A percentile compares a stretch with the other conserved stretches of the same genome.
phyloP scores from a whole-genome alignment of 2,888 invertebrate genomes.

The Eudemis profundana region DNA sequence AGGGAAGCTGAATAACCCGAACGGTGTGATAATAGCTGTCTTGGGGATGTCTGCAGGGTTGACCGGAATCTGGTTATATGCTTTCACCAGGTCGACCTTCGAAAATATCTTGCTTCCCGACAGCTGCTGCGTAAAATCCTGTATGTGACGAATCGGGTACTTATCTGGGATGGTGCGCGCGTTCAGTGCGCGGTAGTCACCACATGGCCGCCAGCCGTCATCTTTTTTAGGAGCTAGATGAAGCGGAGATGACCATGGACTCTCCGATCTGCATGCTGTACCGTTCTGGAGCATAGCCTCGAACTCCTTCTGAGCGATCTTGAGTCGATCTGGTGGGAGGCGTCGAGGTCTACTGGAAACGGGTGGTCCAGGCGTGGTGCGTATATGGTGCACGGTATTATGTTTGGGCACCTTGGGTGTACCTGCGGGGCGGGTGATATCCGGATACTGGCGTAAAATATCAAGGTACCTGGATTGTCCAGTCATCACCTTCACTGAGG shows the following conservation, averaged over 20 bases:
- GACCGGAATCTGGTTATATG: slow-evolving; percentile 62
- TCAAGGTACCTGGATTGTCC: slow-evolving; percentile 21
- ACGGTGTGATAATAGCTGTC: too few species aligned
- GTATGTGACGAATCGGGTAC: slow-evolving; percentile 56
- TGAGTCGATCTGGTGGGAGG: slow-evolving; percentile 53
- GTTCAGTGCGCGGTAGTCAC: slow-evolving; percentile 57
- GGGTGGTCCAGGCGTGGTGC: slow-evolving; percentile 54
- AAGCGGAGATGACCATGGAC: slow-evolving; percentile 56
- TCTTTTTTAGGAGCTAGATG: slow-evolving; percentile 55
- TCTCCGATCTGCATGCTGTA: slow-evolving; percentile 48
- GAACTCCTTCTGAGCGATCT: slow-evolving; percentile 55
- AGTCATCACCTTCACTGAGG: slow-evolving; percentile 28
- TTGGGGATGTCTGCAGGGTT: slow-evolving; percentile 54
- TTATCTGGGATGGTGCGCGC: slow-evolving; percentile 50
- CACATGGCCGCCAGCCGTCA: slow-evolving; percentile 54
- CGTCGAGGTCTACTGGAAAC: slow-evolving; percentile 52
- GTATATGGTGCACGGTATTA: slow-evolving; percentile 50
- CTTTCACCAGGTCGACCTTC: slow-evolving; percentile 55
- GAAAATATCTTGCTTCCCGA: slow-evolving; percentile 51
- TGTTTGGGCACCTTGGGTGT: slow-evolving; percentile 47
- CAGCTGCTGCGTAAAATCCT: slow-evolving; percentile 54
- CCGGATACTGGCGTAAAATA: slow-evolving; percentile 38
- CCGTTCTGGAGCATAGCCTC: slow-evolving; percentile 51
- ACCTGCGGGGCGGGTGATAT: slow-evolving; percentile 45
- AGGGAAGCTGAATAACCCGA: slow-evolving; percentile 36